Conservation (phyloP, 2,797 vertebrate species). For the Harpagifer antarcticus region DNA sequence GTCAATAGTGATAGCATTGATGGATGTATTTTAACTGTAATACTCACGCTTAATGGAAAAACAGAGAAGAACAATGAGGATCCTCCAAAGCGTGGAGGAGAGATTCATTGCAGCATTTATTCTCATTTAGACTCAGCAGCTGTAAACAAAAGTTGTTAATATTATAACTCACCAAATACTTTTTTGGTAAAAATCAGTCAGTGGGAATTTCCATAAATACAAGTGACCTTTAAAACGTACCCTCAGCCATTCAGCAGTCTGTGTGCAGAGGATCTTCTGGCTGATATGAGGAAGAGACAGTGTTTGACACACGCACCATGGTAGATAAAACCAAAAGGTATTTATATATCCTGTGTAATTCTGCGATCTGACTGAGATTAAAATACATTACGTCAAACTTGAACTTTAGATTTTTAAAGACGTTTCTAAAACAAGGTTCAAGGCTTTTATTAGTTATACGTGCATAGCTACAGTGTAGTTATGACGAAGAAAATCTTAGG, state of each 20-base stretch:
- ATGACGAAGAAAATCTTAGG: too few relatives aligned
- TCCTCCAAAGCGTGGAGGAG: conserved; percentile 40
- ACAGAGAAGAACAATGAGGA: conserved; percentile 55
- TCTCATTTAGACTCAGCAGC: not conserved
- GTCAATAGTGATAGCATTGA: not conserved
- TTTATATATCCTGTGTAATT: too few relatives aligned
- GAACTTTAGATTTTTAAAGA: not conserved
- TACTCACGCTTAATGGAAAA: conserved; percentile 73
- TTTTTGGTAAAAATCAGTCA: not conserved
- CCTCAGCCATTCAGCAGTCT: conserved; percentile 9
- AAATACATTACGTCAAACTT: not conserved
- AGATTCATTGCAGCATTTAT: conserved; percentile 74
- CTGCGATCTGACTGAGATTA: not conserved
- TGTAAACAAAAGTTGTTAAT: conserved; percentile 3
- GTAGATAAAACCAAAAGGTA: not conserved
- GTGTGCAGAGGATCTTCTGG: not conserved
- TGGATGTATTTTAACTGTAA: not conserved
- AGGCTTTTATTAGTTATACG: too few relatives aligned
- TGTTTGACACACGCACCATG: not conserved
- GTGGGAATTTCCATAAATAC: not conserved
- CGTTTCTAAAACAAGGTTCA: too few relatives aligned
- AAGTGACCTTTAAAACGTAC: conserved; percentile 3
- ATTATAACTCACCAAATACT: not conserved
- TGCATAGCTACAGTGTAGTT: too few relatives aligned
- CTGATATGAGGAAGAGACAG: not conserved